Conservation (phyloP, 2,797 vertebrate species). For the Eulemur albifrons region DNA sequence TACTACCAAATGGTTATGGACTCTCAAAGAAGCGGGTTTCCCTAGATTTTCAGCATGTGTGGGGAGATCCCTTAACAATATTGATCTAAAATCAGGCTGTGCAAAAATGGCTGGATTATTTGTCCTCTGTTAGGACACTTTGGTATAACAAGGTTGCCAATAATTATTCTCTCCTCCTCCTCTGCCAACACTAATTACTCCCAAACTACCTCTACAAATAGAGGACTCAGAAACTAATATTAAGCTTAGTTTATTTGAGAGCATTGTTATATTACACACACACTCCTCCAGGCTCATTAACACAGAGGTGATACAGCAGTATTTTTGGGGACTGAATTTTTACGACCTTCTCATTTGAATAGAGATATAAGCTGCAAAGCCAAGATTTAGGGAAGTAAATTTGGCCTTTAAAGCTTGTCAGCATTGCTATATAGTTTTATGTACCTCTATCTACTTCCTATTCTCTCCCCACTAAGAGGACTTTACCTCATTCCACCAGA, state of each 20-base stretch:
- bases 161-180: background rate
- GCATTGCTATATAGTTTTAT: background rate
- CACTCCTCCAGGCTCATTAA: background rate
- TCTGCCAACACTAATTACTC: constrained; percentile 19
- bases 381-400: constrained; percentile 34
- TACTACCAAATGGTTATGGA: background rate
- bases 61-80: background rate
- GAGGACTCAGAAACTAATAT: background rate
- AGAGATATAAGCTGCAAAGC: constrained; percentile 23
- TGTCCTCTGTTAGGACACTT: background rate
- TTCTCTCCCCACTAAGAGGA: background rate
- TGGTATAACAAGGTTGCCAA: background rate
- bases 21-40: background rate
- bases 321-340: background rate
- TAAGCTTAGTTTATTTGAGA: constrained; percentile 28
- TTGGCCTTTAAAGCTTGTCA: background rate
- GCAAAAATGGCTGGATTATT: background rate
- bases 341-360: background rate
- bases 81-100: constrained; percentile 5
- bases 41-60: background rate
- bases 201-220: constrained; percentile 23
- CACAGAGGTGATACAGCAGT: background rate
- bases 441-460: background rate
- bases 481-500: background rate
- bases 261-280: background rate